Evolutionary conservation across 2,113 vertebrate species (phyloP).

Genomic region (Xenopus laevis): DNA sequence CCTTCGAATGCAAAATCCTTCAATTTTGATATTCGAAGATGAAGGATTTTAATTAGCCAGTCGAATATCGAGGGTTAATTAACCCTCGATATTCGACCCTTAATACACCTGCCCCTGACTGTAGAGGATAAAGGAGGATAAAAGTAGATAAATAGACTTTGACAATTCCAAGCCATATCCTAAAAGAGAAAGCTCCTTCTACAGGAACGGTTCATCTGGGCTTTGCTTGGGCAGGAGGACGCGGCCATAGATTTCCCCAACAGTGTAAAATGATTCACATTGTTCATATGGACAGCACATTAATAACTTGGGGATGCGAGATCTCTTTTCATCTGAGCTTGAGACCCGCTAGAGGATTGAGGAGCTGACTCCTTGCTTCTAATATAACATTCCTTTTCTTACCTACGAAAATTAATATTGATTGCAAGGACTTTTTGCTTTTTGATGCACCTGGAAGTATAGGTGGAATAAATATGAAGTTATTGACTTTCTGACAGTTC

Average conservation of each 20-base stretch:
- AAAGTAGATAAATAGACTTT: too few relatives aligned
- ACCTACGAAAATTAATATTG: constrained; percentile 62
- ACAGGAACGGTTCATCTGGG: too few relatives aligned
- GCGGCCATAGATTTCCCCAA: constrained; percentile 71
- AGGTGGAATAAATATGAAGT: constrained; percentile 60
- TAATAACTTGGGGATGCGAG: constrained; percentile 77
- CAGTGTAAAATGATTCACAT: constrained; percentile 75
- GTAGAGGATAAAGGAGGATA: too few relatives aligned
- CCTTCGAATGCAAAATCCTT: too few relatives aligned
- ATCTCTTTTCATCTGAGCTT: constrained; percentile 75
- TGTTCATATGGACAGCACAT: constrained; percentile 83
- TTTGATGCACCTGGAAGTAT: constrained; percentile 55
- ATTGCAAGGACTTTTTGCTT: constrained; percentile 59
- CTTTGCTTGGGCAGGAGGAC: background rate
- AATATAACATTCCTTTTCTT: constrained; percentile 54
- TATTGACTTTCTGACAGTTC: constrained; percentile 26
- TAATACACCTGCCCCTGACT: too few relatives aligned
- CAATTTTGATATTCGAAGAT: too few relatives aligned
- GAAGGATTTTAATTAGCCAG: too few relatives aligned
- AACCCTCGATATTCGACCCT: too few relatives aligned
- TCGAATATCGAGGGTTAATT: too few relatives aligned
- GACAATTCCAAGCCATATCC: too few relatives aligned
- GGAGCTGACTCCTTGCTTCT: constrained; percentile 60
- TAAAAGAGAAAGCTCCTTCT: too few relatives aligned
- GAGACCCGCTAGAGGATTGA: constrained; percentile 49